A percentile compares a stretch with the other conserved stretches of the same genome.
These are phyloP conservation scores for Habrosyne pyritoides DNA, from an alignment of 2,888 invertebrate genomes.

Conservation along the genomic window DNA sequence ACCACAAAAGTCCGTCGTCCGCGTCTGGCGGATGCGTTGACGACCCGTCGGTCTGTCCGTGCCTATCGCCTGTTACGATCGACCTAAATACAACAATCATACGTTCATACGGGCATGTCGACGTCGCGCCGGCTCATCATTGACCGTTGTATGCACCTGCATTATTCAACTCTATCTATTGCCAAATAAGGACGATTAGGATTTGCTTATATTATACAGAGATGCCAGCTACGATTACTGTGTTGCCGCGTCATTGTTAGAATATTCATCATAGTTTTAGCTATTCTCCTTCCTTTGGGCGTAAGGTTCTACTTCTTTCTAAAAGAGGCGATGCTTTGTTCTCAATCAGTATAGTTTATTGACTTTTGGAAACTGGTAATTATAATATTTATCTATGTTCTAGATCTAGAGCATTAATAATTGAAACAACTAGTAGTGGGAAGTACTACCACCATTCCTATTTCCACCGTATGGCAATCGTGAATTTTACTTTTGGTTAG, in stretches of 20 bases:
- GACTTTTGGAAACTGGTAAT: too few relatives aligned
- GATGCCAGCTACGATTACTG: background rate
- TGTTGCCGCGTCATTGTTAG: background rate
- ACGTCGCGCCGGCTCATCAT: constrained; percentile 2
- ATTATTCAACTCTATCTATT: background rate
- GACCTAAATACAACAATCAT: constrained; percentile 66
- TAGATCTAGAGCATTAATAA: too few relatives aligned
- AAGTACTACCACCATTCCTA: too few relatives aligned
- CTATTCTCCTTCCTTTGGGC: background rate
- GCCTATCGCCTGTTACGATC: constrained; percentile 76
- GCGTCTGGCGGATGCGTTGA: constrained; percentile 59
- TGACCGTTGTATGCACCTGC: constrained; percentile 2
- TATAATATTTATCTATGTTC: too few relatives aligned
- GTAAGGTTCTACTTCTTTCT: background rate
- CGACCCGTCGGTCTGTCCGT: constrained; percentile 54
- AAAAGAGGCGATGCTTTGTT: background rate
- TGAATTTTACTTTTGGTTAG: too few relatives aligned
- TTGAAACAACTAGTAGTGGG: too few relatives aligned
- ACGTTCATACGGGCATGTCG: constrained; percentile 13
- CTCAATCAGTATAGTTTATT: too few relatives aligned
- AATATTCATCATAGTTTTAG: background rate
- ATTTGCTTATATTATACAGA: background rate
- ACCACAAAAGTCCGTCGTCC: constrained; percentile 27
- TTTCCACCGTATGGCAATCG: too few relatives aligned
- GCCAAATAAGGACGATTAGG: constrained; percentile 2